Evolutionary conservation across 2,888 invertebrate genomes (phyloP).

Genomic region (Bellardia pandia): DNA sequence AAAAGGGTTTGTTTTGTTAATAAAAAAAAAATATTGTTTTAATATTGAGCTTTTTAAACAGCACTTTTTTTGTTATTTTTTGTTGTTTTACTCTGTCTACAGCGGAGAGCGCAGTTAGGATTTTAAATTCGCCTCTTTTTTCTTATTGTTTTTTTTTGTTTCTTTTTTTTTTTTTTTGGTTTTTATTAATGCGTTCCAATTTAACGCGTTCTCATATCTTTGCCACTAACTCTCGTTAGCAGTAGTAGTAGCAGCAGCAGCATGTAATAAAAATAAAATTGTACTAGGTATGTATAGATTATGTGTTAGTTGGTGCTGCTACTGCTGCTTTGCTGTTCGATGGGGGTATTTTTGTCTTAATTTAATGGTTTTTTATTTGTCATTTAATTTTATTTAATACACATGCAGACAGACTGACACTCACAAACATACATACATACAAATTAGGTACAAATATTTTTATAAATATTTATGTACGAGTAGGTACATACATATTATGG

Average conservation of each 20-base stretch:
- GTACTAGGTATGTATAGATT: neutral
- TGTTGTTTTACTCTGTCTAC: conserved; percentile 34
- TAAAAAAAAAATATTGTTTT: conserved; percentile 31
- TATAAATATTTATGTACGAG: too few relatives aligned
- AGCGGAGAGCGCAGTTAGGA: conserved; percentile 34
- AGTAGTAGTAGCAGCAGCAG: conserved; percentile 21
- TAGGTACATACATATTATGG: neutral
- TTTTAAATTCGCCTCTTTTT: conserved; percentile 59
- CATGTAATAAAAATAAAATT: conserved; percentile 3
- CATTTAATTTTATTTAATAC: conserved; percentile 56
- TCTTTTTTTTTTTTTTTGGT: neutral
- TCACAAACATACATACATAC: neutral
- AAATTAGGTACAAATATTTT: conserved; percentile 14
- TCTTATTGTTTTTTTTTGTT: conserved; percentile 14
- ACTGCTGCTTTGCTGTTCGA: conserved; percentile 57
- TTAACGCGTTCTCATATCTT: conserved; percentile 62
- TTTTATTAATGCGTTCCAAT: conserved; percentile 64
- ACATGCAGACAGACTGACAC: neutral
- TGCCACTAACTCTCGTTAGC: conserved; percentile 13
- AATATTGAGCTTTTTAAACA: conserved; percentile 44
- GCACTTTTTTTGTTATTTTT: conserved; percentile 23
- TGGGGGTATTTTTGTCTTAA: conserved; percentile 50
- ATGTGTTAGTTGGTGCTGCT: conserved; percentile 55
- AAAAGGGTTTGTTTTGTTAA: conserved; percentile 74
- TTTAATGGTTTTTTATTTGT: conserved; percentile 67